Evolutionary conservation across 2,113 vertebrate species (phyloP), one percentile per base, ranked within the genome.

Genomic region (Plestiodon gilberti): DNA sequence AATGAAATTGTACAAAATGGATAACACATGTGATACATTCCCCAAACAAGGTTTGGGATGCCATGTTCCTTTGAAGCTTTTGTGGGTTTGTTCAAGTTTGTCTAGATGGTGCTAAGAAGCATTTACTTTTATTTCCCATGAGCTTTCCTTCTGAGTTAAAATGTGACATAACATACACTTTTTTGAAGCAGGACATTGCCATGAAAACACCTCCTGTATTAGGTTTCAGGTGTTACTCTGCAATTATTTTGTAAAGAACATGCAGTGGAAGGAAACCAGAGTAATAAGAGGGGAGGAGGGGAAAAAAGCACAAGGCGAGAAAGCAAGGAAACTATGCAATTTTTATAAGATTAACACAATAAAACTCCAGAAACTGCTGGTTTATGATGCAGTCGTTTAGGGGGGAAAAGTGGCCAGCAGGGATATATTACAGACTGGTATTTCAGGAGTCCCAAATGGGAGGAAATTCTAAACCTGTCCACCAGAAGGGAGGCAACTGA

Each of bases 401-500:
- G 8, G 40, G 8, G 8, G 55, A 48, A 86, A 83, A 76, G 1
- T 20, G 79, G 8, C 30, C 0, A 15, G 35, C 25, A 13, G 40
- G 0, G 0, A 0, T 75, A 38, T 76, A 61, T 84, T 79, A 48
- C 2, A 1, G 38, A 57, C 1, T 75, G 20, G 9, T 40, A 2
- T 4, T 89, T 82, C 40, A 57, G 28, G 83, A 22, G 69, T 10
- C 23, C 3, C 23, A 65, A 65, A 57, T 80, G 65, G 17, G 23
- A 13, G 9, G 35, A 77, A 80, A 65, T 40, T 43, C 1, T 55
- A 81, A 6, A 69, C 1, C 0, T 74, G 3, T 48, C 88, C 55
- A 81, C 1, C 11, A 6, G 0, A 1, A 9, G 1, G 0, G 0
- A 25, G 55, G 0, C 1, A 87, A 3, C 33, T 62, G 52, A 78